Conservation (phyloP, 2,797 vertebrate species). For the Anolis apletophallus region DNA sequence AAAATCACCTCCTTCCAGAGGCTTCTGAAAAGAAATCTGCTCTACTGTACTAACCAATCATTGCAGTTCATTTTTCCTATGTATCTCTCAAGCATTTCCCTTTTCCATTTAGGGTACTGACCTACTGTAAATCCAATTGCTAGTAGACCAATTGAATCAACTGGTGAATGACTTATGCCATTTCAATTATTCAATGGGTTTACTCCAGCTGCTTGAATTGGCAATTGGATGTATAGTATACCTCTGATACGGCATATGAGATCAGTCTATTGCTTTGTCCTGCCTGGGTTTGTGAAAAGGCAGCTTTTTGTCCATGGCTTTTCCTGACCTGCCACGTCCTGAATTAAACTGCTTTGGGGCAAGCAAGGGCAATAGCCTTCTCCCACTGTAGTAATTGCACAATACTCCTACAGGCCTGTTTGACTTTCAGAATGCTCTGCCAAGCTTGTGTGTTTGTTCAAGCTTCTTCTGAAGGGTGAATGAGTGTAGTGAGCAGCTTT, state of each 20-base stretch:
- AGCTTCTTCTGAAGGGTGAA: conserved; percentile 11
- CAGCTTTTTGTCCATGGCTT: background rate
- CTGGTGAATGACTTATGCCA: too few relatives aligned
- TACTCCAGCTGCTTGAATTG: too few relatives aligned
- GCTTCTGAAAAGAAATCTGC: background rate
- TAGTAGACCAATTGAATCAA: background rate
- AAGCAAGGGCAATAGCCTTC: background rate
- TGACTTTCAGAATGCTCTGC: background rate
- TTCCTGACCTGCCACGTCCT: background rate
- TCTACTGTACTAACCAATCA: background rate
- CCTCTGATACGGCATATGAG: background rate
- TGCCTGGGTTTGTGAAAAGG: background rate
- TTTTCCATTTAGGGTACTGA: conserved; percentile 1
- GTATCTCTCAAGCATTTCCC: background rate
- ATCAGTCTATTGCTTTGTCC: background rate
- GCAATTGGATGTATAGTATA: too few relatives aligned
- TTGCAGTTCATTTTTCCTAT: background rate
- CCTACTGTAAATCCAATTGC: background rate
- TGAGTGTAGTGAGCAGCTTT: background rate
- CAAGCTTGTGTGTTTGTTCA: conserved; percentile 3
- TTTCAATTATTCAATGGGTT: too few relatives aligned
- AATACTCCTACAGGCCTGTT: background rate
- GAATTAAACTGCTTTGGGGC: background rate
- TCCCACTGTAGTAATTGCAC: background rate
- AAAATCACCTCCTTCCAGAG: background rate